Evolutionary conservation across 2,113 vertebrate species (phyloP), one percentile per base, ranked within the genome.

Genomic region (Xyrauchen texanus): DNA sequence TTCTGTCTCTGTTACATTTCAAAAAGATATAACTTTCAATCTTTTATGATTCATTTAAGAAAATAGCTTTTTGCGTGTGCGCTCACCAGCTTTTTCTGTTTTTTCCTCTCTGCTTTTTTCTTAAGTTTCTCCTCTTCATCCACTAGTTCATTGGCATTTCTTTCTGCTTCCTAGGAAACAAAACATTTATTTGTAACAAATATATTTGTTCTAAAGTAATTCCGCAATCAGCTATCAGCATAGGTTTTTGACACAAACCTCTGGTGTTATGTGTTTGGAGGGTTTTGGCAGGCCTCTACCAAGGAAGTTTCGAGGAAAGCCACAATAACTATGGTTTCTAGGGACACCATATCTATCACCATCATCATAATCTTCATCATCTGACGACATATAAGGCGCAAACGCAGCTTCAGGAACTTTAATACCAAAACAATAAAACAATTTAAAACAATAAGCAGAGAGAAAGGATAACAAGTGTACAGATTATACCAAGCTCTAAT

Each of bases 81-180:
- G 73, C 85, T 81, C 3, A 93, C 93, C 89, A 89, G 78, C 85
- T 92, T 94, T 66, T 94, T 93, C 52, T 81, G 87, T 68, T 89
- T 93, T 82, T 92, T 92, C 78, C 79, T 91, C 45, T 90, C 84
- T 6, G 89, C 83, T 81, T 88, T 93, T 3, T 76, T 84, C 15
- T 90, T 92, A 21, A 72, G 81, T 7, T 82, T 87, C 81, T 90
- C 84, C n/a, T 94, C 88, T 75, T 93, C 89, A 71, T 87, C 86
- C 21, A 87, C 47, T 5, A 90, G 68, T 70, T 89, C 86, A 52
- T 87, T 85, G 49, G 81, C 82, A 80, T 87, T 87, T 88, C 83
- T 89, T 62, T 89, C 88, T 51, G 90, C 90, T 51, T 92, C 89
- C 92, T 93, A 34, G 13, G 11, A 70, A 52, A 51, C 13, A 8